A percentile compares a stretch with the other conserved stretches of the same genome.
phyloP scores from a whole-genome alignment of 2,888 invertebrate genomes.

The Lobophora halterata region DNA sequence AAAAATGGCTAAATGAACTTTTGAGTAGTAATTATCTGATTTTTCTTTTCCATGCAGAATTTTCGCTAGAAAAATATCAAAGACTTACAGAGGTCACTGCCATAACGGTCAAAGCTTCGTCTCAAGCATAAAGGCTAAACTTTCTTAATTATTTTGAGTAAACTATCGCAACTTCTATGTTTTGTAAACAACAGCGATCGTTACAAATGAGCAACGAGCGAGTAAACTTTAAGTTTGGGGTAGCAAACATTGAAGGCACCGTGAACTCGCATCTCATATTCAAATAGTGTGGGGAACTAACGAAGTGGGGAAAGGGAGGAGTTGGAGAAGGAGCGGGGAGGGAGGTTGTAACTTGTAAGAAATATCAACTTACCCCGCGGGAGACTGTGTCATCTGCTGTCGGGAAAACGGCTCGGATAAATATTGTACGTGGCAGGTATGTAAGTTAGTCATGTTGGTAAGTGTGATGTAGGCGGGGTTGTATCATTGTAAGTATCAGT shows the following conservation, averaged over 20 bases:
- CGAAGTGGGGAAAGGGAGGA: slow-evolving; percentile 52
- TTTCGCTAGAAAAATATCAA: too few species aligned
- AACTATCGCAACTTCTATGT: slow-evolving; percentile 25
- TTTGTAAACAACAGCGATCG: slow-evolving; percentile 52
- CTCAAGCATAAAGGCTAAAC: not conserved
- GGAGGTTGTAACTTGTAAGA: slow-evolving; percentile 50
- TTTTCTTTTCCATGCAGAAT: too few species aligned
- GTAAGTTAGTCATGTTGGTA: too few species aligned
- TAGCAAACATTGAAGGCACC: slow-evolving; percentile 57
- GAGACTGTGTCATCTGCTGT: slow-evolving; percentile 32
- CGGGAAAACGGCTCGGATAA: slow-evolving; percentile 30
- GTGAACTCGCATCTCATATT: slow-evolving; percentile 70
- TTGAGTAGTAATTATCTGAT: too few species aligned
- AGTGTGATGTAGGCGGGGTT: too few species aligned
- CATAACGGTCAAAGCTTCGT: not conserved
- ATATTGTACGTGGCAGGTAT: slow-evolving; percentile 32
- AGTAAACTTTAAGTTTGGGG: slow-evolving; percentile 70
- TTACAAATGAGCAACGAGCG: slow-evolving; percentile 54
- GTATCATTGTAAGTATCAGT: too few species aligned
- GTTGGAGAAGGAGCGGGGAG: too few species aligned
- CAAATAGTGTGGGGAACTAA: slow-evolving; percentile 77
- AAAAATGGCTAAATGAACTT: too few species aligned
- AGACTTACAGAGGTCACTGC: too few species aligned
- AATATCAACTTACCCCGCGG: slow-evolving; percentile 49
- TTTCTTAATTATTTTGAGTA: slow-evolving; percentile 1